These are phyloP conservation scores for Hipposideros larvatus DNA, from an alignment of 2,797 vertebrate species.

Conservation along the genomic window DNA sequence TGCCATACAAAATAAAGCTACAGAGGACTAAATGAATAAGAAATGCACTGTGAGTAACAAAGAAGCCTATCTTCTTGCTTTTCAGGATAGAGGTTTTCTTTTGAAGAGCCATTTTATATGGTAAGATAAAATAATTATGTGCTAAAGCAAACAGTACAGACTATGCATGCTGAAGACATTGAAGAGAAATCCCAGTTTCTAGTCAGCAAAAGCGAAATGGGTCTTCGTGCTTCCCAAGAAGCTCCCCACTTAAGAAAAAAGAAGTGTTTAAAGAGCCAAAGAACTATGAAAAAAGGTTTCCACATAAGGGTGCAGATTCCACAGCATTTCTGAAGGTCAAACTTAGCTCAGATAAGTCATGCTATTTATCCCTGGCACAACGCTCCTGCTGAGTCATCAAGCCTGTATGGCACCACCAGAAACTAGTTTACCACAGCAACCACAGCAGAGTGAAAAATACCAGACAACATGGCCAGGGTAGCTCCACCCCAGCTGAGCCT, in stretches of 20 bases:
- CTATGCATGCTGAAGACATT: fast-evolving
- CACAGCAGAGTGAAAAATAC: not conserved
- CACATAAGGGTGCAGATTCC: not conserved
- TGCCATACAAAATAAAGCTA: not conserved
- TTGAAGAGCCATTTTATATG: not conserved
- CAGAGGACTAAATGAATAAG: not conserved
- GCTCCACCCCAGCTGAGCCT: no score
- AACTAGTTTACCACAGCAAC: not conserved
- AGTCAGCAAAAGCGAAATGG: not conserved
- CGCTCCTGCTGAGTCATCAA: not conserved
- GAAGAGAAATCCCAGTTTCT: not conserved
- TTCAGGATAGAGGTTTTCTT: not conserved
- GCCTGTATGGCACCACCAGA: not conserved
- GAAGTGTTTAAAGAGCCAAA: not conserved
- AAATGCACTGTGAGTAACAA: not conserved
- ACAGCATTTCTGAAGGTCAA: conserved; percentile 24
- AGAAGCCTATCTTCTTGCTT: not conserved
- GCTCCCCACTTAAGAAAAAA: not conserved
- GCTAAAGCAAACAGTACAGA: not conserved
- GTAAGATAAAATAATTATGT: not conserved
- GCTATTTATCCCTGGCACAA: not conserved
- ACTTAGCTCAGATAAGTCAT: not conserved
- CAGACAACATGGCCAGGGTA: fast-evolving
- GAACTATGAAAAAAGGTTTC: not conserved
- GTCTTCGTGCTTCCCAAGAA: not conserved